These are phyloP conservation scores for Pelobates fuscus DNA, from an alignment of 2,113 vertebrate genomes.

Conservation along the genomic window DNA sequence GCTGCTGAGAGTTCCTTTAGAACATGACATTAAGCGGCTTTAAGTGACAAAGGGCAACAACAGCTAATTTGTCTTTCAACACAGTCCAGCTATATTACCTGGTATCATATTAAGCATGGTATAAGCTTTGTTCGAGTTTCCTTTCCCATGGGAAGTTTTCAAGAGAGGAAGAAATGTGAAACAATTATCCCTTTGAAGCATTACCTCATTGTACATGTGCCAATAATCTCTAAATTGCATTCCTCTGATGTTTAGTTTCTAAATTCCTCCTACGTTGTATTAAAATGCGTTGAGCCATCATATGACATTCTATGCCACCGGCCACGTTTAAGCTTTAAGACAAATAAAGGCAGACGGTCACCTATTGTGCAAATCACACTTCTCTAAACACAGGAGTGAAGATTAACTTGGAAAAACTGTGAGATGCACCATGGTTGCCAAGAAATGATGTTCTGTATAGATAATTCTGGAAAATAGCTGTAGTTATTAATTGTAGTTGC, in stretches of 20 bases:
- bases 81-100: conserved; percentile 29
- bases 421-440: not conserved
- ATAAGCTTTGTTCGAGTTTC: conserved; percentile 45
- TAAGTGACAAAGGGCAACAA: conserved; percentile 33
- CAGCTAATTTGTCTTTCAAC: conserved; percentile 25
- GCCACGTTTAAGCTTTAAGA: conserved; percentile 14
- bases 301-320: conserved; percentile 4
- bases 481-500: not conserved
- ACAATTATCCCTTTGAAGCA: conserved; percentile 49
- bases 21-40: conserved; percentile 16
- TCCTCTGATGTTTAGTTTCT: conserved; percentile 40
- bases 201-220: conserved; percentile 41
- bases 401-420: not conserved
- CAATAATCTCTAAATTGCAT: conserved; percentile 41
- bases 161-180: conserved; percentile 40
- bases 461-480: not conserved
- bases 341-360: conserved; percentile 32
- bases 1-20: not conserved
- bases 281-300: conserved; percentile 8
- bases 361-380: conserved; percentile 12
- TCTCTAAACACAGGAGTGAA: not conserved
- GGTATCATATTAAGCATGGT: conserved; percentile 5
- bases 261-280: conserved; percentile 16
- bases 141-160: conserved; percentile 45
- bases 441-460: not conserved